A percentile compares a stretch with the other conserved stretches of the same genome.
phyloP scores from a whole-genome alignment of 1,140 invertebrate genomes.

The Drosophila chauvacae region DNA sequence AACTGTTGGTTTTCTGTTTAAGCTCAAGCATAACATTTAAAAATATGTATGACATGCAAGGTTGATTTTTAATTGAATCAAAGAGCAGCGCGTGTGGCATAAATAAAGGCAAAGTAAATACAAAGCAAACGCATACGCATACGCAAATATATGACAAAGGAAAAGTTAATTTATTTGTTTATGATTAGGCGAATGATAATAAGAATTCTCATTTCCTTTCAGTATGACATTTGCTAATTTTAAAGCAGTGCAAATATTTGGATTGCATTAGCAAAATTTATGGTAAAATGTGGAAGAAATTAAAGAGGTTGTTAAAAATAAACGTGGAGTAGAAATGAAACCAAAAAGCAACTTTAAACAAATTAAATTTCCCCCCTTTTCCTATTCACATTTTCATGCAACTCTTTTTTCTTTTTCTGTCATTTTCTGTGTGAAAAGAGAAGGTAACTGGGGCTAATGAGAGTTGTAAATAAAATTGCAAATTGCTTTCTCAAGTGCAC shows the following conservation, averaged over 20 bases:
- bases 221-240: conserved; percentile 1
- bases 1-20: conserved; percentile 30
- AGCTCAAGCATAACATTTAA: conserved; percentile 32
- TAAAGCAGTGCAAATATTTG: not conserved
- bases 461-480: conserved; percentile 14
- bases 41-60: conserved; percentile 49
- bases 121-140: conserved; percentile 16
- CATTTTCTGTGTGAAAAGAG: conserved; percentile 1
- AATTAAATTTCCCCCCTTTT: not conserved
- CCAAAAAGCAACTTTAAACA: not conserved
- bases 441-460: conserved; percentile 11
- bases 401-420: not conserved
- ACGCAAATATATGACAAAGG: not conserved
- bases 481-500: conserved; percentile 33
- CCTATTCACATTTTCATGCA: not conserved
- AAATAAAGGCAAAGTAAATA: conserved; percentile 23
- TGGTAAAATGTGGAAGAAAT: not conserved
- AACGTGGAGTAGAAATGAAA: not conserved
- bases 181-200: conserved; percentile 24
- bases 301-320: not conserved
- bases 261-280: not conserved
- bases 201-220: not conserved
- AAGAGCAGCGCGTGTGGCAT: conserved; percentile 18
- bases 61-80: conserved; percentile 56
- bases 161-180: conserved; percentile 37